Percentiles rank a stretch among this genome's conserved stretches.
Conservation (phyloP, 2,797 vertebrate species). For the Gallinago nigripennis region DNA sequence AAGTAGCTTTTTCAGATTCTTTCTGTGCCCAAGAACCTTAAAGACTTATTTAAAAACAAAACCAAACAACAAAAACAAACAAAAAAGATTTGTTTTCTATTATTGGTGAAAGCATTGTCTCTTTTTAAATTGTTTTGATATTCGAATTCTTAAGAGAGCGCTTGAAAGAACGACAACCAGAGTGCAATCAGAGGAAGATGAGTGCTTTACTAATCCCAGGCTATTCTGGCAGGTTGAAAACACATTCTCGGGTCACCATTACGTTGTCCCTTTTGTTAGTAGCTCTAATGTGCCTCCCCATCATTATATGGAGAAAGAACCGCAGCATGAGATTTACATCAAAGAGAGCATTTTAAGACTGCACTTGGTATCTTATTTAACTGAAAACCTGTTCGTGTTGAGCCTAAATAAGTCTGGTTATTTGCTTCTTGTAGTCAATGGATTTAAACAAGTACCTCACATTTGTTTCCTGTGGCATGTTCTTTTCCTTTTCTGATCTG, state of each 20-base stretch:
- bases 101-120: not conserved
- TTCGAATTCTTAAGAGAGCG: not conserved
- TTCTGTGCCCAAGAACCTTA: not conserved
- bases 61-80: not conserved
- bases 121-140: not conserved
- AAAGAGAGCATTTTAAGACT: conserved; percentile 22
- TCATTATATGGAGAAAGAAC: conserved; percentile 25
- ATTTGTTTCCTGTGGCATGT: not conserved
- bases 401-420: not conserved
- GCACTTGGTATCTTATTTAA: not conserved
- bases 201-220: conserved; percentile 32
- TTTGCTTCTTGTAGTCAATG: not conserved
- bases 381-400: not conserved
- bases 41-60: not conserved
- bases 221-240: conserved; percentile 29
- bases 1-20: conserved; percentile 31
- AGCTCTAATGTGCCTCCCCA: not conserved
- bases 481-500: not conserved
- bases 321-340: conserved; percentile 37
- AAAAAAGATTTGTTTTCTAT: not conserved
- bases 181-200: not conserved
- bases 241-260: not conserved
- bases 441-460: not conserved
- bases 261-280: not conserved
- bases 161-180: not conserved